Percentiles rank a stretch among this genome's conserved stretches.
These are phyloP conservation scores for Phalera bucephala DNA, from an alignment of 2,888 invertebrate species.

Conservation along the genomic window DNA sequence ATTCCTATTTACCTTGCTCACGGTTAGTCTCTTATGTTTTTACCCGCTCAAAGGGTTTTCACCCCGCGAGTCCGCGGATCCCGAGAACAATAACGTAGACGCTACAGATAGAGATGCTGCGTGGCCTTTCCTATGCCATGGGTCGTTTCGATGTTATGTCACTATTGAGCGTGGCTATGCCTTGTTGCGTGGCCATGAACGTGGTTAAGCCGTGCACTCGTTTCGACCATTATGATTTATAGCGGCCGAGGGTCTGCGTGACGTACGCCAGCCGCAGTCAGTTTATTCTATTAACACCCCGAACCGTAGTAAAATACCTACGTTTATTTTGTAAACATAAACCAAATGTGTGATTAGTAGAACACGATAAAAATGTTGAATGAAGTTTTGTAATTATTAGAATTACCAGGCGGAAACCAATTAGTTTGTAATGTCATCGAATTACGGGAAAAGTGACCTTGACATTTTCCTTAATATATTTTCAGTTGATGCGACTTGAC, in stretches of 20 bases:
- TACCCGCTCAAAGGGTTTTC: slow-evolving; percentile 74
- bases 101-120: slow-evolving; percentile 77
- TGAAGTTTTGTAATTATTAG: background rate
- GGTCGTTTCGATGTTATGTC: slow-evolving; percentile 73
- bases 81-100: slow-evolving; percentile 63
- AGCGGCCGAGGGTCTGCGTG: slow-evolving; percentile 38
- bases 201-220: slow-evolving; percentile 55
- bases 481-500: no score
- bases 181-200: slow-evolving; percentile 74
- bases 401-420: background rate
- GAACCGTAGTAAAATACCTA: slow-evolving; percentile 1
- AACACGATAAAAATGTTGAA: background rate
- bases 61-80: slow-evolving; percentile 66
- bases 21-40: slow-evolving; percentile 64
- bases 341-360: background rate
- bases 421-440: background rate
- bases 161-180: slow-evolving; percentile 72
- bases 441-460: background rate
- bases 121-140: slow-evolving; percentile 68
- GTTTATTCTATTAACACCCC: slow-evolving; percentile 3
- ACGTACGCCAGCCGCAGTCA: slow-evolving; percentile 25
- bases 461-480: background rate
- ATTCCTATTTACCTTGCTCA: slow-evolving; percentile 70
- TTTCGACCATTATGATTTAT: slow-evolving; percentile 49
- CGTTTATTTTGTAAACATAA: slow-evolving; percentile 1